These are phyloP conservation scores for Erithacus rubecula DNA, from an alignment of 2,797 vertebrate genomes.

Conservation along the genomic window DNA sequence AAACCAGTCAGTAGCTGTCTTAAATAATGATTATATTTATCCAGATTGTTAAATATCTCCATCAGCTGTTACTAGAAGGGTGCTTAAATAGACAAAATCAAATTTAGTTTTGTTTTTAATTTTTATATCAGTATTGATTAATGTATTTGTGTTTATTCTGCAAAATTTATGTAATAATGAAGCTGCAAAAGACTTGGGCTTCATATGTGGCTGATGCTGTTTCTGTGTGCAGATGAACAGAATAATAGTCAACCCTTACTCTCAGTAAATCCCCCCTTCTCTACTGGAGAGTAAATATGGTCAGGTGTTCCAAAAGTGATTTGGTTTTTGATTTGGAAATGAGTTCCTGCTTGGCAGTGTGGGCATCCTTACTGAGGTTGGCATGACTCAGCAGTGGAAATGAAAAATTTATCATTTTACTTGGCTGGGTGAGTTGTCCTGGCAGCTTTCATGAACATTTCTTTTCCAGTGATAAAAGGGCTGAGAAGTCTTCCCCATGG, in stretches of 20 bases:
- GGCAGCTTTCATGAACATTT: background rate
- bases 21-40: background rate
- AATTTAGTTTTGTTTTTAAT: background rate
- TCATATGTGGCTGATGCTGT: background rate
- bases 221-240: background rate
- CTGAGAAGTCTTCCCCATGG: background rate
- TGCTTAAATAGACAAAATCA: background rate
- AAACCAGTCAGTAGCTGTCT: background rate
- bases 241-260: background rate
- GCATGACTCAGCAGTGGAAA: background rate
- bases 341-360: fast-evolving
- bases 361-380: background rate
- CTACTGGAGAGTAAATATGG: background rate
- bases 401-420: background rate
- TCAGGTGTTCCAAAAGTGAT: background rate
- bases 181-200: background rate
- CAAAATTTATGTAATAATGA: background rate
- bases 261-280: background rate
- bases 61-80: background rate
- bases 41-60: background rate
- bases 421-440: background rate
- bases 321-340: background rate
- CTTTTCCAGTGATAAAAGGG: background rate
- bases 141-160: background rate
- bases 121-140: background rate